These are phyloP conservation scores for Drosophila sturtevanti DNA, from an alignment of 1,140 invertebrate genomes.

Conservation along the genomic window DNA sequence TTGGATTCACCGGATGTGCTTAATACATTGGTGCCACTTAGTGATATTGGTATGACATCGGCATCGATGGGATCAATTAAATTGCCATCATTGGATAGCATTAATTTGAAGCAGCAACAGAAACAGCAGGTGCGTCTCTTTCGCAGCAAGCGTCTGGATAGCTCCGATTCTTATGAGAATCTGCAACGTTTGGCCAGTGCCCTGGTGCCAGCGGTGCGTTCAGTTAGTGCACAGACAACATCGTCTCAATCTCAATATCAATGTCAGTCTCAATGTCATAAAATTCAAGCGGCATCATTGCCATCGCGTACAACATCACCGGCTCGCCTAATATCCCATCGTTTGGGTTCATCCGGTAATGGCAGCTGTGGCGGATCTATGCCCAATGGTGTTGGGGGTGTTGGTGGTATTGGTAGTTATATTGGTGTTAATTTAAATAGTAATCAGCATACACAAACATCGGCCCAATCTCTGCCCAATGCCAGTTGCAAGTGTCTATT, in stretches of 20 bases:
- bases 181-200: slow-evolving; percentile 76
- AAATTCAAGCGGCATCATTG: slow-evolving; percentile 84
- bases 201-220: slow-evolving; percentile 54
- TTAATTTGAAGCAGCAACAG: slow-evolving; percentile 78
- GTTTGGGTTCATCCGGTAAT: slow-evolving; percentile 55
- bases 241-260: slow-evolving; percentile 19
- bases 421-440: slow-evolving; percentile 83
- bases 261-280: slow-evolving; percentile 13
- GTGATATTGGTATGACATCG: slow-evolving; percentile 78
- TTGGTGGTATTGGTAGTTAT: slow-evolving; percentile 81
- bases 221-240: slow-evolving; percentile 36
- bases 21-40: slow-evolving; percentile 76
- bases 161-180: slow-evolving; percentile 79
- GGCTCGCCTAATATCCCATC: slow-evolving; percentile 84
- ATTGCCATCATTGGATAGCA: slow-evolving; percentile 80
- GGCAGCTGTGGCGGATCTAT: slow-evolving; percentile 53
- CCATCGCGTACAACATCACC: slow-evolving; percentile 89
- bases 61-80: slow-evolving; percentile 81
- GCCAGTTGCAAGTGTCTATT: slow-evolving; percentile 67
- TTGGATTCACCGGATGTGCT: slow-evolving; percentile 85
- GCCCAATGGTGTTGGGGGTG: slow-evolving; percentile 51
- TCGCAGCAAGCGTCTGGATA: slow-evolving; percentile 76
- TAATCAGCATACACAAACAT: slow-evolving; percentile 44
- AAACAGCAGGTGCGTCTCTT: slow-evolving; percentile 80
- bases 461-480: slow-evolving; percentile 52